Evolutionary conservation across 2,888 invertebrate genomes (phyloP).

Genomic region (Microctonus hyperodae): DNA sequence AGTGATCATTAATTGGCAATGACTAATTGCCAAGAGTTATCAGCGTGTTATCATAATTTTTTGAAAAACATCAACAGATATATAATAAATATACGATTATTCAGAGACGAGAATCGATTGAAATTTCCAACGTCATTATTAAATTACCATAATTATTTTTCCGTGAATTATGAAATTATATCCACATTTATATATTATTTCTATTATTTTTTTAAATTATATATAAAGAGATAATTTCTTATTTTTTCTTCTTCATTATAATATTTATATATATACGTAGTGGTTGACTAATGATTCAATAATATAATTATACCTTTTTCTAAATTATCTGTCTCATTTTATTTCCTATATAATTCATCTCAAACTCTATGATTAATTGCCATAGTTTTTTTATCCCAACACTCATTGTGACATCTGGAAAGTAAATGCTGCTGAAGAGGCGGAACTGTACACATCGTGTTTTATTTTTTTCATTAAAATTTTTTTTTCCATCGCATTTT

Average conservation of each 20-base stretch:
- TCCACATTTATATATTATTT: no score
- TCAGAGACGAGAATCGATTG: neutral
- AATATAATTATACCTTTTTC: no score
- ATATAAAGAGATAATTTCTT: no score
- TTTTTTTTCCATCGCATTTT: neutral
- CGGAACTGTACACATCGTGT: neutral
- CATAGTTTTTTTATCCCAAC: neutral
- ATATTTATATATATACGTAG: no score
- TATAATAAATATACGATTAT: neutral
- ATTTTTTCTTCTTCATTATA: no score
- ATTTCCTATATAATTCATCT: no score
- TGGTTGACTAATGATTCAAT: no score
- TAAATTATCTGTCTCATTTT: no score
- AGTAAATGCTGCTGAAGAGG: slow-evolving; percentile 6
- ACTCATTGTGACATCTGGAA: neutral
- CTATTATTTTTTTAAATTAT: no score
- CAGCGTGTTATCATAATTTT: slow-evolving; percentile 51
- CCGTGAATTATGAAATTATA: neutral
- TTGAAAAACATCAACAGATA: slow-evolving; percentile 38
- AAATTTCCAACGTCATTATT: neutral
- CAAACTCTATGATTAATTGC: no score
- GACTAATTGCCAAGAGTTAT: slow-evolving; percentile 61
- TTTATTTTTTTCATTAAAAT: neutral
- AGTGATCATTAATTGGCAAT: slow-evolving; percentile 63
- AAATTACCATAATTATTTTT: neutral